These are phyloP conservation scores for Semaprochilodus insignis DNA, from an alignment of 2,797 vertebrate species.

Conservation along the genomic window DNA sequence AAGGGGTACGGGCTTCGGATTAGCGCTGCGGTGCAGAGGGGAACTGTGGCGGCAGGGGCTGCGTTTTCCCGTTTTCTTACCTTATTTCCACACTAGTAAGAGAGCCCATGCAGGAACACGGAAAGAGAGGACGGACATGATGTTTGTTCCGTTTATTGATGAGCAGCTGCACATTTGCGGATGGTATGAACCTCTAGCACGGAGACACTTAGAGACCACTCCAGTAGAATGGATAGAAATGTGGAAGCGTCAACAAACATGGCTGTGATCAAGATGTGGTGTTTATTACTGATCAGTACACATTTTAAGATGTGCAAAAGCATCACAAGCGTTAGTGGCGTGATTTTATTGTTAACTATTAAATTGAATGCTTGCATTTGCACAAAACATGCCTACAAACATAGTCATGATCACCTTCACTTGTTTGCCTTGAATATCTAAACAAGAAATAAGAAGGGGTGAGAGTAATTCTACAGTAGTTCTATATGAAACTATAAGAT, in stretches of 20 bases:
- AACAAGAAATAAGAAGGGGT: not conserved
- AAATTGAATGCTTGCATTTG: constrained; percentile 11
- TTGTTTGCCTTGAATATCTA: not conserved
- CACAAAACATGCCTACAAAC: not conserved
- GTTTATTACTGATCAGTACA: not conserved
- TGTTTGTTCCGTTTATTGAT: constrained; percentile 28
- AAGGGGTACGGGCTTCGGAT: constrained; percentile 31
- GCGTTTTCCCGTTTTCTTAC: constrained; percentile 19
- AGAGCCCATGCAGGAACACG: constrained; percentile 11
- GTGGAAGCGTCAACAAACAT: not conserved
- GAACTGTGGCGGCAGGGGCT: not conserved
- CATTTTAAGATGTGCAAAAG: not conserved
- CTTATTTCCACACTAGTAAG: constrained; percentile 33
- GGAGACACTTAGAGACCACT: not conserved
- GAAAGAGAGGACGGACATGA: constrained; percentile 33
- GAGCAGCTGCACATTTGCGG: constrained; percentile 1
- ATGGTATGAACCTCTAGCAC: constrained; percentile 19
- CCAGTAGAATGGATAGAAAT: not conserved
- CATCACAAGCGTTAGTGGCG: constrained; percentile 1
- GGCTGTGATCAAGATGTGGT: not conserved
- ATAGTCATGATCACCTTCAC: not conserved
- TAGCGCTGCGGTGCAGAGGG: constrained; percentile 27
- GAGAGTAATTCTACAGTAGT: not conserved
- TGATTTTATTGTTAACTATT: constrained; percentile 37
- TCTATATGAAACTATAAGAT: not conserved